Percentiles rank a stretch among this genome's conserved stretches.
These are phyloP conservation scores for Scleropages formosus DNA, from an alignment of 2,797 vertebrate genomes.

Conservation along the genomic window DNA sequence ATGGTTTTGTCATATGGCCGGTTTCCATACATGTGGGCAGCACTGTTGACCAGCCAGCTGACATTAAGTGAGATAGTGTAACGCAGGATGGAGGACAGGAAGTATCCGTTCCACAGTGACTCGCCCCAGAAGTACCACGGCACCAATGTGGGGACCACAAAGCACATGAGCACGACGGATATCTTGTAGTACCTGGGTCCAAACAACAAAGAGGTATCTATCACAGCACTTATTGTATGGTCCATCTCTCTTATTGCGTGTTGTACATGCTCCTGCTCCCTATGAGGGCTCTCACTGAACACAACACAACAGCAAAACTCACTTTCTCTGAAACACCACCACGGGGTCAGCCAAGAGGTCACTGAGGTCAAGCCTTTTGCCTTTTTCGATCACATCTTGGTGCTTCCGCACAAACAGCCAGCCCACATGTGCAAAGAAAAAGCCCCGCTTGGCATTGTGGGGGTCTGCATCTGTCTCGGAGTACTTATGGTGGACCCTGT, in stretches of 20 bases:
- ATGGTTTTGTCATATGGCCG: conserved; percentile 71
- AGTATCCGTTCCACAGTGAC: conserved; percentile 75
- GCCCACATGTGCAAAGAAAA: conserved; percentile 75
- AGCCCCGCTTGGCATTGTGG: conserved; percentile 67
- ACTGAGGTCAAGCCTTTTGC: conserved; percentile 66
- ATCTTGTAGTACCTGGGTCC: conserved; percentile 66
- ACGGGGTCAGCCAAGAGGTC: conserved; percentile 73
- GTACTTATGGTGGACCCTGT: conserved; percentile 76
- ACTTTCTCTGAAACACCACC: conserved; percentile 76
- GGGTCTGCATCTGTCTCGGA: conserved; percentile 74
- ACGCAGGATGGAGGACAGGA: conserved; percentile 71
- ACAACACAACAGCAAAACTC: conserved; percentile 41
- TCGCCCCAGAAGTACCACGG: conserved; percentile 77
- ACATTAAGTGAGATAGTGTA: conserved; percentile 72
- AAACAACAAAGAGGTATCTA: conserved; percentile 2
- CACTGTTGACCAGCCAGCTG: conserved; percentile 76
- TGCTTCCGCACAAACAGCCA: conserved; percentile 77
- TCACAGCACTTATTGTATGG: neutral
- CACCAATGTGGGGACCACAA: conserved; percentile 68
- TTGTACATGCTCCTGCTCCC: neutral
- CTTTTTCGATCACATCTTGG: conserved; percentile 71
- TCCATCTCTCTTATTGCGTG: neutral
- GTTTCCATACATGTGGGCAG: conserved; percentile 75
- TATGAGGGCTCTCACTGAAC: neutral
- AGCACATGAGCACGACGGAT: conserved; percentile 73